Conservation (phyloP, 2,797 vertebrate genomes). For the Pangasius larnaudii region DNA sequence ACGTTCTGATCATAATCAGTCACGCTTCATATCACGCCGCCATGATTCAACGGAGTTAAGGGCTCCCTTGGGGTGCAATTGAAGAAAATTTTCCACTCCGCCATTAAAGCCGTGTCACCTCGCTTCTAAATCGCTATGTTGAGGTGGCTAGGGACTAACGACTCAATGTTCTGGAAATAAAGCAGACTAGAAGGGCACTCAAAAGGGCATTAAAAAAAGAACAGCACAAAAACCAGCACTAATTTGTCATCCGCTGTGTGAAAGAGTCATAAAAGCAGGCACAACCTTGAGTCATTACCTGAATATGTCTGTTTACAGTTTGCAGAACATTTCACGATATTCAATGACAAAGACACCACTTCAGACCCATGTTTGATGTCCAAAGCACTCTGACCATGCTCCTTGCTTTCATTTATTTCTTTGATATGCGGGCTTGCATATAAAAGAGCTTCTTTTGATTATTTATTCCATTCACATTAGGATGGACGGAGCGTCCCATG, state of each 20-base stretch:
- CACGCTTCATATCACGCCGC: not conserved
- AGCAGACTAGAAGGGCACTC: not conserved
- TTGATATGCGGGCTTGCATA: not conserved
- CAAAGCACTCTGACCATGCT: not conserved
- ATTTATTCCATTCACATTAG: not conserved
- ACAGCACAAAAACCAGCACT: not conserved
- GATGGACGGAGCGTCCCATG: not conserved
- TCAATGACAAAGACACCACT: not conserved
- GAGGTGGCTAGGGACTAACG: not conserved
- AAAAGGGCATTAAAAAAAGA: not conserved
- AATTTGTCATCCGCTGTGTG: slow-evolving; percentile 1
- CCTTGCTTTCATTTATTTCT: not conserved
- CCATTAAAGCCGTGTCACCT: slow-evolving; percentile 6
- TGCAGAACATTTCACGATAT: too few species aligned
- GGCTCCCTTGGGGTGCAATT: not conserved
- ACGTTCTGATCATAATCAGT: slow-evolving; percentile 13
- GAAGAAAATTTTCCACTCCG: not conserved
- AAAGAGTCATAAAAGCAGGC: not conserved
- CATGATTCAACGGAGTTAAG: slow-evolving; percentile 2
- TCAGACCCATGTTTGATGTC: not conserved
- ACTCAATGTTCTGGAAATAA: slow-evolving; percentile 21
- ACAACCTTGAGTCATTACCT: not conserved
- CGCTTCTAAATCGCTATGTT: not conserved
- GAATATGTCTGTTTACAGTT: not conserved
- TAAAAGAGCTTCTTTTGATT: slow-evolving; percentile 8